Conservation (phyloP, 1,140 invertebrate genomes). For the Mercenaria mercenaria region DNA sequence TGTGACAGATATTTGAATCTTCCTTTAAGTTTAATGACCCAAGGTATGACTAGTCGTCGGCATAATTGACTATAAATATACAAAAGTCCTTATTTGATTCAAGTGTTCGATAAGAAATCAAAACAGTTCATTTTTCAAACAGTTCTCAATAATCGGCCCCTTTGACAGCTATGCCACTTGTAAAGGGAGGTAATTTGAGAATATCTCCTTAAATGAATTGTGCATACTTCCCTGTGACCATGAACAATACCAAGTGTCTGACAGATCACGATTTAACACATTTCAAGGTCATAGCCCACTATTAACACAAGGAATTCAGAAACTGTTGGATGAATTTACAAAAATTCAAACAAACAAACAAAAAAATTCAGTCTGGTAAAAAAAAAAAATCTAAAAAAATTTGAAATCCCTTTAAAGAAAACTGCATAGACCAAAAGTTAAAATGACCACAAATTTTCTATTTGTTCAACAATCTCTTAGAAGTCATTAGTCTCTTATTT, state of each 20-base stretch:
- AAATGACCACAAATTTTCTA: not conserved
- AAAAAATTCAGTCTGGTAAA: too few species aligned
- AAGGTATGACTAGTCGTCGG: constrained; percentile 18
- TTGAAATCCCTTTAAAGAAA: not conserved
- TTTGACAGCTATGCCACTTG: constrained; percentile 18
- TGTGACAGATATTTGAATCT: constrained; percentile 39
- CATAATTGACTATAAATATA: not conserved
- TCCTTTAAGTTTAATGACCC: constrained; percentile 49
- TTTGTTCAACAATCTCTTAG: not conserved
- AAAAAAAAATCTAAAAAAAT: too few species aligned
- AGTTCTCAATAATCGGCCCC: not conserved
- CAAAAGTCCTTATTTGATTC: constrained; percentile 26
- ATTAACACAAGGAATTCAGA: not conserved
- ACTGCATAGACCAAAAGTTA: not conserved
- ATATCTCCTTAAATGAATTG: constrained; percentile 7
- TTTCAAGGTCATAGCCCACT: not conserved
- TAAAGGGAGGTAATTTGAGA: constrained; percentile 48
- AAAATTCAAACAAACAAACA: not conserved
- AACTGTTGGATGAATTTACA: not conserved
- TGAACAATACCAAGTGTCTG: constrained; percentile 6
- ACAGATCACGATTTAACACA: constrained; percentile 21
- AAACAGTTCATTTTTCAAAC: constrained; percentile 31
- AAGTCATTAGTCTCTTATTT: constrained; percentile 19
- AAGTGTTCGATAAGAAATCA: constrained; percentile 16
- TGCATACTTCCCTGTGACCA: constrained; percentile 20